Evolutionary conservation across 2,888 invertebrate species (phyloP).

Genomic region (Megaustenia siamemsis): DNA sequence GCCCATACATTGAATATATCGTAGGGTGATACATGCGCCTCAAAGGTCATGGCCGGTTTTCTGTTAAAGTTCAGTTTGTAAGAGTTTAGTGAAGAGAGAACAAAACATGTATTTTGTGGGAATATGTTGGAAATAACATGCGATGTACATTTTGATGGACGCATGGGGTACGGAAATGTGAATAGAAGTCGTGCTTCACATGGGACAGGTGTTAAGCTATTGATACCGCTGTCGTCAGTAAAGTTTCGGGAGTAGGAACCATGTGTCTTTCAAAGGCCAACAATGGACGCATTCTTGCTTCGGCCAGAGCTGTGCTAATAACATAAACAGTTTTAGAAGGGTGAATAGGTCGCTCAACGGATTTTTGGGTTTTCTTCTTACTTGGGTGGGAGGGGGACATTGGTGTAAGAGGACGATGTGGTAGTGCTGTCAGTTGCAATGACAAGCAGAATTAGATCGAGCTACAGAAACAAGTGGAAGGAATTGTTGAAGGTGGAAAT

Average conservation of each 20-base stretch:
- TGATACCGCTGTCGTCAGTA: neutral
- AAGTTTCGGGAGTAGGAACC: neutral
- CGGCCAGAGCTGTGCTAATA: neutral
- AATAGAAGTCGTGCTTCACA: neutral
- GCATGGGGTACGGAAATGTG: neutral
- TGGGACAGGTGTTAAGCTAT: neutral
- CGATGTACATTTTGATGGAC: neutral
- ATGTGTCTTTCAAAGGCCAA: neutral
- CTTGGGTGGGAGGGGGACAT: too few relatives aligned
- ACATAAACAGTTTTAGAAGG: too few relatives aligned
- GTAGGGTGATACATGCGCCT: conserved; percentile 19
- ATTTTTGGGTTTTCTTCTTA: too few relatives aligned
- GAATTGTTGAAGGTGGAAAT: too few relatives aligned
- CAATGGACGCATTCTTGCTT: neutral
- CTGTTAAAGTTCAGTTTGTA: neutral
- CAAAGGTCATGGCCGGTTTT: conserved; percentile 14
- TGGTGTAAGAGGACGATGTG: too few relatives aligned
- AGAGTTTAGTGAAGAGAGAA: neutral
- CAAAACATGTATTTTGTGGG: neutral
- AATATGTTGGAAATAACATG: neutral
- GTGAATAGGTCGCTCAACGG: too few relatives aligned
- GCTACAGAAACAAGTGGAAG: too few relatives aligned
- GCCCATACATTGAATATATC: neutral
- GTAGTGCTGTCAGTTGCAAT: too few relatives aligned
- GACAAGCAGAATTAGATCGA: too few relatives aligned